Evolutionary conservation across 2,888 invertebrate species (phyloP), one percentile per base, ranked within the genome.

Genomic region (Plagodis pulveraria): DNA sequence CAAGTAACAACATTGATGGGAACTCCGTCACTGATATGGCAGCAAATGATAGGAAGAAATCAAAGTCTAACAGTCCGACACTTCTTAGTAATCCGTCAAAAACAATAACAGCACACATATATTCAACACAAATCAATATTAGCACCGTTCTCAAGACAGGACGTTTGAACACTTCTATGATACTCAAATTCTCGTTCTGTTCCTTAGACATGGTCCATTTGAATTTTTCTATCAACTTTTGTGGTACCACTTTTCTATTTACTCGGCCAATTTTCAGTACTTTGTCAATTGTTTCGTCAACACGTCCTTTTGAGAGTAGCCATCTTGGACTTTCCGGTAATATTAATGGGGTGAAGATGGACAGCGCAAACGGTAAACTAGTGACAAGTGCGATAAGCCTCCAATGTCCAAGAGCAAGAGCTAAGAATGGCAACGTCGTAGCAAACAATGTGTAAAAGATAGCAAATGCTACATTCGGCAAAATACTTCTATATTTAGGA

Each of bases 321-420:
- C 86, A 86, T 65, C 81, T 77, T 38, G 85, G 83, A 62, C 86
- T 86, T 72, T 86, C 86, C 11, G 83, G 83, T 55, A 86, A 46
- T 50, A 81, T 66, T 9, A 83, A 72, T 32, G 81, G 83, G 34
- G 84, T 56, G 12, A 86, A 67, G 11, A 84, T 43, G 53, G 77
- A 80, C 41, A 80, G 58, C 0, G 67, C 76, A 58, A 84, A 63
- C 5, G 86, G 85, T 41, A 81, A 34, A 68, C 85, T 84, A 43
- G 84, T 86, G 47, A 74, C 86, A 69, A 87, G 64, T 56, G 80
- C 76, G 34, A 84, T 67, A 2, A 66, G 76, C 66, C 80, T 83
- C 87, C 87, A 87, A 67, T 87, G 73, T 22, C 77, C 82, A 62
- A 84, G 82, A 12, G 77, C 76, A 0, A 86, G 71, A 6, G 77